A percentile compares a stretch with the other conserved stretches of the same genome.
These are phyloP conservation scores for Willisornis vidua DNA, from an alignment of 2,113 vertebrate genomes.

Conservation along the genomic window DNA sequence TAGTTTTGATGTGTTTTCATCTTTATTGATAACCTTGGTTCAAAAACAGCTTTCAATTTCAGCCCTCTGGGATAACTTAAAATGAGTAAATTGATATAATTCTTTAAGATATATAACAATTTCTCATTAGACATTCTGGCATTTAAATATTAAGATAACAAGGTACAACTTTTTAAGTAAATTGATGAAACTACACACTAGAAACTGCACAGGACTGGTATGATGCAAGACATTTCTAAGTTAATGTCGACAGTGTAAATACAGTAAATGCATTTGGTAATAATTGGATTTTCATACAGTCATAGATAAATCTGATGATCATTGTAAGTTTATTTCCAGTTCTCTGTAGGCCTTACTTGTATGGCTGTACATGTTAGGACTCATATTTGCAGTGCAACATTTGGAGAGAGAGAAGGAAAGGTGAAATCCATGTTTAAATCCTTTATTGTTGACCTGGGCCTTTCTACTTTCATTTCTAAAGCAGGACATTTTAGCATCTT, in stretches of 20 bases:
- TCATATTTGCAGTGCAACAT: not conserved
- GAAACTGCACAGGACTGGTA: not conserved
- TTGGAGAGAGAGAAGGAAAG: not conserved
- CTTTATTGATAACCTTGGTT: not conserved
- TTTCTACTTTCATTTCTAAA: not conserved
- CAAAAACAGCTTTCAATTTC: not conserved
- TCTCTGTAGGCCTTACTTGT: not conserved
- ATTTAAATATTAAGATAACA: not conserved
- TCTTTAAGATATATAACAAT: not conserved
- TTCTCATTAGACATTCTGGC: not conserved
- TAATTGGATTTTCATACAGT: not conserved
- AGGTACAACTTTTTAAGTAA: not conserved
- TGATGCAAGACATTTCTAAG: not conserved
- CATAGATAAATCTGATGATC: not conserved
- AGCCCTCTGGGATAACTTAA: not conserved
- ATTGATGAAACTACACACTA: not conserved
- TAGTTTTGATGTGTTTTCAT: not conserved
- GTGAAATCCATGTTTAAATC: not conserved
- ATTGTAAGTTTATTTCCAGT: not conserved
- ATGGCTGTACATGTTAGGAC: not conserved
- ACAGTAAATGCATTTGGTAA: not conserved
- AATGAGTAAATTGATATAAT: not conserved
- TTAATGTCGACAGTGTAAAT: too few relatives aligned
- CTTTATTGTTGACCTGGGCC: not conserved
- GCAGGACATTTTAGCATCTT: not conserved